Base-by-base conservation (phyloP, 1,140 invertebrate genomes). In the Probaryconus sp. region DNA sequence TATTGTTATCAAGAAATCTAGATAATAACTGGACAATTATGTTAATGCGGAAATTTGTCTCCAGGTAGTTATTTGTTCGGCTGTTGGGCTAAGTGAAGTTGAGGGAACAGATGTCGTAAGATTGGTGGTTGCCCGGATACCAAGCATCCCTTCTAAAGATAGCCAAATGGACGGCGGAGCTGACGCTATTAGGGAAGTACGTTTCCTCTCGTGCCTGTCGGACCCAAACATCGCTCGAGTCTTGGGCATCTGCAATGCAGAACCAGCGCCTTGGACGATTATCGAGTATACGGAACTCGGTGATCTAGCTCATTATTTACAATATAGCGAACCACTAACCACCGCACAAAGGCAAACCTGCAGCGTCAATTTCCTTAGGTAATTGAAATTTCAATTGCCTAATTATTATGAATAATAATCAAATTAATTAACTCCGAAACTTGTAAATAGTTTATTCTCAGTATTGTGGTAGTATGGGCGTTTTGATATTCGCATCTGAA, bases 221-320 rank as follows among this genome's bases (percentile, higher is more conserved):
- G 93, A 96, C 81, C 90, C 92, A 1, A 94, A 95, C 83, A 89
- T 96, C 40, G 92, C 93, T 21, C 89, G 90, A 50, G 89, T 95
- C 17, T 85, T 96, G 40, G 94, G 93, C 4, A 90, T 94, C 21
- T 87, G 93, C 80, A 83, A 88, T 3, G 83, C 83, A 13, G 90
- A 91, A 51, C 87, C 92, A 51, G 92, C 92, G 3, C 89, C 92
- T 6, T 93, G 92, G 89, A 91, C 93, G 68, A 90, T 95, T 18
- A 90, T 94, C 51, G 94, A 96, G 83, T 94, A 94, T 83, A 92
- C 92, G 72, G 93, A 93, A 76, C 90, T 93, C 65, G 93, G 94
- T n/a, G 94, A 95, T 87, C 89, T 95, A 9, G 91, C 92, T 78
- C 92, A 94, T 81, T 93, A 93, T 85, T 88, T 95, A 45, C 89